These are phyloP conservation scores for Megastigmus dorsalis DNA, from an alignment of 2,888 invertebrate species.

Conservation along the genomic window DNA sequence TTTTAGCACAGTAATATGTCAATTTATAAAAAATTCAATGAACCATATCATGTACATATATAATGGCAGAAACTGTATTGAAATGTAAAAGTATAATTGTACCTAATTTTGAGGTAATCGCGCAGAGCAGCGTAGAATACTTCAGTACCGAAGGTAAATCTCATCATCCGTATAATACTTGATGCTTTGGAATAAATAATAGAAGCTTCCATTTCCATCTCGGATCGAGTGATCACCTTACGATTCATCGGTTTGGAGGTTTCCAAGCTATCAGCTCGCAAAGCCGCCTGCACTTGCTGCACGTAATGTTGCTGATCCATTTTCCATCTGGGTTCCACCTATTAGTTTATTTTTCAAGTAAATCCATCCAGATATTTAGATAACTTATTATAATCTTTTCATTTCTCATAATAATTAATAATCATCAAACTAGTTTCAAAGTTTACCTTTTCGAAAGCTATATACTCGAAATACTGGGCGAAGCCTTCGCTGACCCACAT, in stretches of 20 bases:
- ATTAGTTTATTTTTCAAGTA: too few species aligned
- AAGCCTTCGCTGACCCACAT: slow-evolving; percentile 86
- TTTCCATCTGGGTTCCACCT: slow-evolving; percentile 74
- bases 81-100: slow-evolving; percentile 50
- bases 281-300: slow-evolving; percentile 73
- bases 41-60: background rate
- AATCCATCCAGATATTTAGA: too few species aligned
- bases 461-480: slow-evolving; percentile 84
- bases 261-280: slow-evolving; percentile 74
- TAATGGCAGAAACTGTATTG: background rate
- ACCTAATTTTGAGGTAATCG: slow-evolving; percentile 65
- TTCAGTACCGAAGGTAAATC: slow-evolving; percentile 86
- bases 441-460: slow-evolving; percentile 45
- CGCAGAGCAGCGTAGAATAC: slow-evolving; percentile 75
- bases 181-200: slow-evolving; percentile 69
- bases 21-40: background rate
- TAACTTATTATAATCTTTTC: too few species aligned
- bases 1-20: too few species aligned
- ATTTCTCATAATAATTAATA: too few species aligned
- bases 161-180: slow-evolving; percentile 91
- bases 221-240: slow-evolving; percentile 50
- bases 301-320: slow-evolving; percentile 74
- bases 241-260: slow-evolving; percentile 74
- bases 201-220: slow-evolving; percentile 77
- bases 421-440: too few species aligned